Evolutionary conservation across 2,113 vertebrate genomes (phyloP).

Genomic region (Thalassarche chlororhynchos): DNA sequence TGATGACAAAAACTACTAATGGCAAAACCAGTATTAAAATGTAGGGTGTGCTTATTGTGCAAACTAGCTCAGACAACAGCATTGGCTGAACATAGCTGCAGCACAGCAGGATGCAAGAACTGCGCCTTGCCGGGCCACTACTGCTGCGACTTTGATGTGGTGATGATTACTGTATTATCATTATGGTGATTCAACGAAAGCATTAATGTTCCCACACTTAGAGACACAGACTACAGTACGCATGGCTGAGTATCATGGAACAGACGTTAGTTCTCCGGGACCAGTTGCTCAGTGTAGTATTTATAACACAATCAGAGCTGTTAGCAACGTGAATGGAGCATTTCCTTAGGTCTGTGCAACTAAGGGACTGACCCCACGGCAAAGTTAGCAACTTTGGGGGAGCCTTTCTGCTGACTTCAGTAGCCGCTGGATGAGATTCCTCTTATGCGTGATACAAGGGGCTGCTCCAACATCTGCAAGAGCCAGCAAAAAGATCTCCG

Average conservation of each 20-base stretch:
- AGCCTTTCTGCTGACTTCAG: background rate
- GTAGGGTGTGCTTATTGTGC: background rate
- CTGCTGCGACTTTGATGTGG: background rate
- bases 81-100: background rate
- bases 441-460: rapidly evolving
- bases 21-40: background rate
- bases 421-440: background rate
- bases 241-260: background rate
- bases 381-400: rapidly evolving
- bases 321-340: background rate
- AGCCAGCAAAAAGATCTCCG: background rate
- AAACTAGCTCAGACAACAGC: background rate
- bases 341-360: background rate
- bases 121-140: background rate
- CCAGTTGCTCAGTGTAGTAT: background rate
- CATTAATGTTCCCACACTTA: background rate
- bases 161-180: background rate
- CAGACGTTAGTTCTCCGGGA: background rate
- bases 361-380: background rate
- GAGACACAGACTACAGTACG: background rate
- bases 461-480: background rate
- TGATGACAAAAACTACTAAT: background rate
- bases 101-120: background rate
- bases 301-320: background rate
- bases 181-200: background rate